phyloP scores from a whole-genome alignment of 2,113 vertebrate genomes.

The Halichoerus grypus region DNA sequence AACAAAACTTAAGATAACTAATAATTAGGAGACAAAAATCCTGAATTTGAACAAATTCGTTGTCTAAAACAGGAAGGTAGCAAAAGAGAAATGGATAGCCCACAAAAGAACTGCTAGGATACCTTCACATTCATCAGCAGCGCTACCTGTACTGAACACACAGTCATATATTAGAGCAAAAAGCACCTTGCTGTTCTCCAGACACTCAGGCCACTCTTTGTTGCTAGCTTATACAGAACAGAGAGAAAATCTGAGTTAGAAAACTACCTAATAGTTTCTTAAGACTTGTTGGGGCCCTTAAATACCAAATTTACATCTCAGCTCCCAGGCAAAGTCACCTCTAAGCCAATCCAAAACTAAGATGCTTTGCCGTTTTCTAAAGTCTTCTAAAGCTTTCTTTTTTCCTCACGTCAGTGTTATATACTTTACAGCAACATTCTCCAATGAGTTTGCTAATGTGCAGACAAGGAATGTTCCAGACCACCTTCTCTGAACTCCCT shows the following conservation, averaged over 20 bases:
- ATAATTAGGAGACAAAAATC: slow-evolving; percentile 5
- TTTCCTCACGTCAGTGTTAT: background rate
- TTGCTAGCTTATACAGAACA: background rate
- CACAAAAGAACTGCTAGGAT: background rate
- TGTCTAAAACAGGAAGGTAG: slow-evolving; percentile 24
- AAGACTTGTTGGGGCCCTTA: background rate
- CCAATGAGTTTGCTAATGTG: background rate
- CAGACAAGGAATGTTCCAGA: background rate
- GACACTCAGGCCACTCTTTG: background rate
- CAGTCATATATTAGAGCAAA: background rate
- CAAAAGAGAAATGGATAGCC: background rate
- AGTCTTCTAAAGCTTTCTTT: background rate
- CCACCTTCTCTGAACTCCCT: background rate
- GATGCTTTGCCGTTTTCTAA: background rate
- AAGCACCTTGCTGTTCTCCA: background rate
- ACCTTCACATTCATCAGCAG: background rate
- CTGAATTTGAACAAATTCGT: slow-evolving; percentile 11
- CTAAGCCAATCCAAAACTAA: slow-evolving; percentile 33
- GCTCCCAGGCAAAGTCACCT: background rate
- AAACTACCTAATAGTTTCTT: background rate
- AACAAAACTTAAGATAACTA: background rate
- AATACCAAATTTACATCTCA: background rate
- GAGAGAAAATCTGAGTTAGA: slow-evolving; percentile 7
- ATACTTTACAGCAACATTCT: background rate
- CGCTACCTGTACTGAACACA: background rate